phyloP scores from a whole-genome alignment of 2,888 invertebrate species.

The Petrophora chlorosata region DNA sequence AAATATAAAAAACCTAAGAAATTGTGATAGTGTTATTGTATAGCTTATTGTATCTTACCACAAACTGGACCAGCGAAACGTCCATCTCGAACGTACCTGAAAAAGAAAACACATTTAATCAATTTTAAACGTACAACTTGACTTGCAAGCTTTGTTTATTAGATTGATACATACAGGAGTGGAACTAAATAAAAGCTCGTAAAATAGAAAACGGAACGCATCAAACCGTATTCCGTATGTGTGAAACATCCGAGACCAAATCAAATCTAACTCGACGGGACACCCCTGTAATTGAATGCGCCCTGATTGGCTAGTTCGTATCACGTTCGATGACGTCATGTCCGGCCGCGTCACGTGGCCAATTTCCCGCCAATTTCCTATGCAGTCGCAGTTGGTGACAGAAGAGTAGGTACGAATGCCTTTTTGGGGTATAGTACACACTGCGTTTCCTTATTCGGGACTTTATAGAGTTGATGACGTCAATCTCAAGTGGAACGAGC shows the following conservation, averaged over 20 bases:
- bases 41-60: slow-evolving; percentile 54
- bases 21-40: no score
- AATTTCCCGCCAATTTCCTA: slow-evolving; percentile 78
- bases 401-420: slow-evolving; percentile 33
- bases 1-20: no score
- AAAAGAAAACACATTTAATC: slow-evolving; percentile 39
- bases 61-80: slow-evolving; percentile 18
- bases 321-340: slow-evolving; percentile 68
- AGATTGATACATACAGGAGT: no score
- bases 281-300: slow-evolving; percentile 67
- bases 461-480: no score
- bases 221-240: slow-evolving; percentile 9
- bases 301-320: slow-evolving; percentile 74
- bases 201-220: slow-evolving; percentile 4
- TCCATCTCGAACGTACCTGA: slow-evolving; percentile 62
- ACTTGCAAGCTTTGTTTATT: no score
- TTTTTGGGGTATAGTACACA: slow-evolving; percentile 23
- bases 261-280: slow-evolving; percentile 43
- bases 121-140: no score
- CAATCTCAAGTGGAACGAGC: no score
- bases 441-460: neutral
- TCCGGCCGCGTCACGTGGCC: slow-evolving; percentile 72
- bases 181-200: no score
- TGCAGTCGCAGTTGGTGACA: slow-evolving; percentile 52
- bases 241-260: slow-evolving; percentile 35